Percentiles rank a stretch among this genome's conserved stretches.
These are phyloP conservation scores for Indicator maculatus DNA, from an alignment of 2,113 vertebrate genomes.

Conservation along the genomic window DNA sequence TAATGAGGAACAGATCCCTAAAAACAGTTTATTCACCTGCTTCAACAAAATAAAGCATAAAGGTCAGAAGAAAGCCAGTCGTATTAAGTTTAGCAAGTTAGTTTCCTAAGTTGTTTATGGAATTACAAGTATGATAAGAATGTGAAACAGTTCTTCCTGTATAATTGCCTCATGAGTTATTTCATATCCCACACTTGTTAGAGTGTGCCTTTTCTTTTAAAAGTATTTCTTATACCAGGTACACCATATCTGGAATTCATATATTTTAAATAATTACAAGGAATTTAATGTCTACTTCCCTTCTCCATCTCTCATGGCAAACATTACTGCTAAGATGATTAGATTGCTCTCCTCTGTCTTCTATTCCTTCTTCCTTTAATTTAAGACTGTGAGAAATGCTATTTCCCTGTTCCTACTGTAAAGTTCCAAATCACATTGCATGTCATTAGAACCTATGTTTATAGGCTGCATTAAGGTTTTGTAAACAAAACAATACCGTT, in stretches of 20 bases:
- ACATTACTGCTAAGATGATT: background rate
- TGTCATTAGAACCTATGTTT: background rate
- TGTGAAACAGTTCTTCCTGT: background rate
- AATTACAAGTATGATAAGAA: constrained; percentile 26
- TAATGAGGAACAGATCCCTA: background rate
- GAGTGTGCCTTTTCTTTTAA: background rate
- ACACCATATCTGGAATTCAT: background rate
- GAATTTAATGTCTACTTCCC: background rate
- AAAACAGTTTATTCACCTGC: background rate
- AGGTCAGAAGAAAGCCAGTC: background rate
- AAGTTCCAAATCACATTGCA: background rate
- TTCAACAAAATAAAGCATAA: background rate
- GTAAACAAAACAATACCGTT: background rate
- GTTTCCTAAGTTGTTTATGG: constrained; percentile 4
- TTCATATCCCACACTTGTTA: background rate
- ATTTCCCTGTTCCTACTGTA: background rate
- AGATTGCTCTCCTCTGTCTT: background rate
- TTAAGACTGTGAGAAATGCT: background rate
- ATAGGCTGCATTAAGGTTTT: background rate
- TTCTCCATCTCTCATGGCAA: background rate
- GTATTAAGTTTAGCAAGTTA: background rate
- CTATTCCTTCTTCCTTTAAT: background rate
- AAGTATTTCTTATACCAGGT: background rate
- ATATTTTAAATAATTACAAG: background rate
- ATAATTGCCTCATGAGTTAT: background rate